Percentiles rank a stretch among this genome's conserved stretches.
These are phyloP conservation scores for Mesaphorura yosii DNA, from an alignment of 1,140 invertebrate genomes.

Conservation along the genomic window DNA sequence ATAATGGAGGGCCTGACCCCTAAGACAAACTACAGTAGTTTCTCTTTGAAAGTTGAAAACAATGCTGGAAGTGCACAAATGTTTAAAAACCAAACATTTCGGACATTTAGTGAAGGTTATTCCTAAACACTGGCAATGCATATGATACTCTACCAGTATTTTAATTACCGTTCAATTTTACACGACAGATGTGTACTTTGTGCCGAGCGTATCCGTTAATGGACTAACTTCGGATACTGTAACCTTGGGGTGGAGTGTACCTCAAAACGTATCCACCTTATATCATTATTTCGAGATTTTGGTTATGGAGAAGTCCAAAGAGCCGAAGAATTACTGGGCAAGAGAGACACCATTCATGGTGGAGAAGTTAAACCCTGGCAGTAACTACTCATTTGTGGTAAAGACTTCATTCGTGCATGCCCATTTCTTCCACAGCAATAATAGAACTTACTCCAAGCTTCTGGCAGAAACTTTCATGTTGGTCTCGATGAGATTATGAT, in stretches of 20 bases:
- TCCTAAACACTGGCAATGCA: no score
- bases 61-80: no score
- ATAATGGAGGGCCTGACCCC: no score
- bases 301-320: not conserved
- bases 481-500: not conserved
- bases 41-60: no score
- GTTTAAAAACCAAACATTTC: no score
- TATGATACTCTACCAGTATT: no score
- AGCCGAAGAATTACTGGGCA: not conserved
- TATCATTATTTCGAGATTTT: constrained; percentile 29
- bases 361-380: constrained; percentile 43
- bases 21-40: no score
- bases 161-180: no score
- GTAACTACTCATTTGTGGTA: constrained; percentile 62
- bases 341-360: constrained; percentile 20
- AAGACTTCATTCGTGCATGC: constrained; percentile 24
- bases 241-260: constrained; percentile 60
- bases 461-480: not conserved
- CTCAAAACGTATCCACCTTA: constrained; percentile 39
- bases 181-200: constrained; percentile 63
- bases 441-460: not conserved
- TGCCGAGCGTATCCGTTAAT: constrained; percentile 61
- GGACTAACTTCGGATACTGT: constrained; percentile 63
- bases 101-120: no score
- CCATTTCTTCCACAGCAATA: not conserved